Evolutionary conservation across 37 sponge, comb jelly and placozoan species (phyloP).

Genomic region (Chondrosia reniformis): DNA sequence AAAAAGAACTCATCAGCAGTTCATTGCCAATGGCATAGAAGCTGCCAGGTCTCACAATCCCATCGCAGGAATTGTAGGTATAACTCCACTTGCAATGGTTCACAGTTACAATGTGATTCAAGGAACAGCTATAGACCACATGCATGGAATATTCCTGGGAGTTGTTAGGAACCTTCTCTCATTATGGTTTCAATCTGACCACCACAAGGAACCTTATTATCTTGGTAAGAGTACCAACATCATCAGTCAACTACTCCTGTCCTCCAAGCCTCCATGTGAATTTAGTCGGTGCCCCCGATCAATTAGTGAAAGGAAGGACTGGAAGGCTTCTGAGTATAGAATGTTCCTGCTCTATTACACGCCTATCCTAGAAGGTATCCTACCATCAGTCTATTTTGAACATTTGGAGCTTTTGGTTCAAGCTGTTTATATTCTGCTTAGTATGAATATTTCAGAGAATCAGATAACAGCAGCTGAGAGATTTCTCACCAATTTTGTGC

Average conservation of each 20-base stretch:
- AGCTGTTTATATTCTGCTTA: no score
- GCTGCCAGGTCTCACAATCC: background rate
- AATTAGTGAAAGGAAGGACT: background rate
- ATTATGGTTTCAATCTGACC: background rate
- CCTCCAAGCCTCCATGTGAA: slow-evolving; percentile 3
- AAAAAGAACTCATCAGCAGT: background rate
- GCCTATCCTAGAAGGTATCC: no score
- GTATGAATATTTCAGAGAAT: no score
- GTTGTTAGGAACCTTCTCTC: background rate
- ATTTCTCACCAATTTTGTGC: no score
- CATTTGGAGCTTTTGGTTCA: no score
- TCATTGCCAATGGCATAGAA: background rate
- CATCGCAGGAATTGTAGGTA: no score
- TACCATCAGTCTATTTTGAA: no score
- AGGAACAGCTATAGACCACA: slow-evolving; percentile 11
- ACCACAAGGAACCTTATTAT: background rate
- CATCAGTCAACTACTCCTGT: slow-evolving; percentile 8
- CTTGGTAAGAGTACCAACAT: background rate
- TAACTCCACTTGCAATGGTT: background rate
- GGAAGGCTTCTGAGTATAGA: no score
- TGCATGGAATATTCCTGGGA: slow-evolving; percentile 7
- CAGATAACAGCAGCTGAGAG: no score
- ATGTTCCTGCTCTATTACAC: no score
- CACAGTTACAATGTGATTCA: background rate
- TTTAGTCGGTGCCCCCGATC: background rate